Base-by-base conservation (phyloP, 2,113 vertebrate species). In the Melospiza melodia region DNA sequence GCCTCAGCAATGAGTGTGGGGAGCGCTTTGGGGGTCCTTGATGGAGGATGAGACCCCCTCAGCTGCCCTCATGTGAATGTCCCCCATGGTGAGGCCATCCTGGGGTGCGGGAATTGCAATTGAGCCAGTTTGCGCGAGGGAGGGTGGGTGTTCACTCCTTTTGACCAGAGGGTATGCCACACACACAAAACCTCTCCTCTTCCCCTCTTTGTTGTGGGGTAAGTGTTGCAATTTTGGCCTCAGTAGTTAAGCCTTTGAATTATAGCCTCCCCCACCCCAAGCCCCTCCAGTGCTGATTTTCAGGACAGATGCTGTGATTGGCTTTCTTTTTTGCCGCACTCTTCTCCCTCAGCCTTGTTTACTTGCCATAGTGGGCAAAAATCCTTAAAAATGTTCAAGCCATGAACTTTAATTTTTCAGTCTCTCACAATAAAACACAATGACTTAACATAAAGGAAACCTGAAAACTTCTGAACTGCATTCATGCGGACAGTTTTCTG, bases 51-150 rank as follows among this genome's bases (percentile, higher is more conserved):
- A 15, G 7, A 9, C 5, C 7, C 6, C 9, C 18, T 9, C 6
- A 74, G 28, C 28, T 33, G 23, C 28, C 22, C 18, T 65, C 28
- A 19, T 22, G 39, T 21, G 8, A 31, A 12, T 35, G 14, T 46
- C 33, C 16, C 17, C 21, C n/a, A 37, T 8, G n/a, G n/a, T 5
- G 33, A 15, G 22, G 18, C 11, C 23, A 18, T 55, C 18, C 18
- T 30, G 3, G 5, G 22, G 4, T 28, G 5, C 1, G 6, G 23
- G 24, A 1, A 13, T n/a, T 41, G 27, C 12, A 66, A 18, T 0
- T 48, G 30, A 12, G 20, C 12, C 23, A 57, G 23, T 57, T 66
- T 65, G 6, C 20, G 6, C 30, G 10, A 48, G 15, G 30, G 12
- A 57, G 10, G 12, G 39, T 66, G 10, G 3, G 3, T 41, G 5